phyloP scores from a whole-genome alignment of 2,113 vertebrate genomes.

The Bubo bubo region DNA sequence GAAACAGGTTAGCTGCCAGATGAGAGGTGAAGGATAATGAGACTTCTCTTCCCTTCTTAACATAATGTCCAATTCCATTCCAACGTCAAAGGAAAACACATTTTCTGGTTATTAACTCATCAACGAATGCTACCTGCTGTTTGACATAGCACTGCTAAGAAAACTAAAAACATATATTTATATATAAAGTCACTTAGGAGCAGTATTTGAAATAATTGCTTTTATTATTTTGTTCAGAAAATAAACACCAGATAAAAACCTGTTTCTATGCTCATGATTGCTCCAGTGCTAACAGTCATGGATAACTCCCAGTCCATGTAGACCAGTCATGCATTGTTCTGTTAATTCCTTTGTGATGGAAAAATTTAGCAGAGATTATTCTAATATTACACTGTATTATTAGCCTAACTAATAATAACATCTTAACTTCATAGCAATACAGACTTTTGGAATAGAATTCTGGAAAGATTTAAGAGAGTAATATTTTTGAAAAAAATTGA shows the following conservation, averaged over 20 bases:
- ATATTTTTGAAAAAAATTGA: neutral
- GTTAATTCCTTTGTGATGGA: neutral
- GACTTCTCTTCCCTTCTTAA: neutral
- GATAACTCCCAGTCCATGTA: neutral
- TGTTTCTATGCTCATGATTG: neutral
- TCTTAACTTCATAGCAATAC: neutral
- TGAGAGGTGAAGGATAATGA: neutral
- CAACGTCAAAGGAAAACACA: neutral
- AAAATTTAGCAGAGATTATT: neutral
- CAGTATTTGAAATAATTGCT: neutral
- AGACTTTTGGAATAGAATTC: neutral
- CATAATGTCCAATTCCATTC: neutral
- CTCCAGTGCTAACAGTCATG: neutral
- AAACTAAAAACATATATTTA: neutral
- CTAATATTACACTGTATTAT: neutral
- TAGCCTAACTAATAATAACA: neutral
- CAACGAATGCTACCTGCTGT: neutral
- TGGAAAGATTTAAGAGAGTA: neutral
- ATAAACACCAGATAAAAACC: neutral
- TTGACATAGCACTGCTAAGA: neutral
- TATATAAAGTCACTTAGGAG: neutral
- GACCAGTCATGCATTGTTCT: neutral
- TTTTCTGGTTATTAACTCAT: neutral
- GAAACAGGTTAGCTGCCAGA: neutral
- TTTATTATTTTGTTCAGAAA: neutral